Percentiles rank a stretch among this genome's conserved stretches.
Conservation (phyloP, 2,113 vertebrate genomes). For the Mastomys natalensis region DNA sequence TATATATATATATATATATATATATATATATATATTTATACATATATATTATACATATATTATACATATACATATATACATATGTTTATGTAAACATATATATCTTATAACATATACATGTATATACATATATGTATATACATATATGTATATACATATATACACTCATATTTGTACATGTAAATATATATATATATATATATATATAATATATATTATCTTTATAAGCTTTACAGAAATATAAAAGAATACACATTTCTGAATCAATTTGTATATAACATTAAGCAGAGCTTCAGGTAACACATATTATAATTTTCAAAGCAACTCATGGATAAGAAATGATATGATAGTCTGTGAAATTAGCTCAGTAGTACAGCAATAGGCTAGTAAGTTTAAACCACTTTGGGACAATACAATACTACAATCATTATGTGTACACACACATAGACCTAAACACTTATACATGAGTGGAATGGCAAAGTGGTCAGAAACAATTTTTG, state of each 20-base stretch:
- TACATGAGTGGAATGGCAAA: background rate
- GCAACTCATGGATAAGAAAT: background rate
- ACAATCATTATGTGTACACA: background rate
- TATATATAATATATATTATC: too few relatives aligned
- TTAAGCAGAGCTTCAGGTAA: background rate
- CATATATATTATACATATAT: too few relatives aligned
- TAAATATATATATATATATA: background rate
- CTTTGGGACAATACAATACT: background rate
- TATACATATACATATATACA: background rate
- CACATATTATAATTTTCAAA: background rate
- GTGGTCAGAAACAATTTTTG: background rate
- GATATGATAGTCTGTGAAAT: background rate
- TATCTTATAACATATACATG: too few relatives aligned
- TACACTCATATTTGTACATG: too few relatives aligned
- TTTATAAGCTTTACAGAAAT: background rate
- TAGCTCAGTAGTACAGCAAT: background rate
- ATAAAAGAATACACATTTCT: background rate
- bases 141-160: background rate
- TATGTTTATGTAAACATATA: too few relatives aligned
- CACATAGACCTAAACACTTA: background rate
- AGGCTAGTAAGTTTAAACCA: background rate
- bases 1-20: too few relatives aligned
- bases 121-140: too few relatives aligned
- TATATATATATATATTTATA: too few relatives aligned
- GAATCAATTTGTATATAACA: background rate